Conservation (phyloP, 1,140 invertebrate genomes). For the Sipha flava region DNA sequence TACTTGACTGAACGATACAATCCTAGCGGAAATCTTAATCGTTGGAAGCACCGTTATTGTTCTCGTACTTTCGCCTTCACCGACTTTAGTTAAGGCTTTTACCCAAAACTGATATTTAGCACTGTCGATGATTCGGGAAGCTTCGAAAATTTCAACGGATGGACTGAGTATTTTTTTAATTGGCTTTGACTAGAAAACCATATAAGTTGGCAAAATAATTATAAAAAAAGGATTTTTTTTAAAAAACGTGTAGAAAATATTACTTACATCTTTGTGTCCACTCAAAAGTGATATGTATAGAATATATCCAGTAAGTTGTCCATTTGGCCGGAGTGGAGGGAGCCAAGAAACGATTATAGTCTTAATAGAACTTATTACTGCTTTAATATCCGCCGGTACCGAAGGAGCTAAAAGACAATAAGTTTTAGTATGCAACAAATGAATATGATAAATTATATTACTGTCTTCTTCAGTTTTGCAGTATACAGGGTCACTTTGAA, state of each 20-base stretch:
- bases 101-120: conserved; percentile 72
- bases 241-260: background rate
- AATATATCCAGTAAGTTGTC: conserved; percentile 66
- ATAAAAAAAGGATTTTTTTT: background rate
- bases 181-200: background rate
- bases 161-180: conserved; percentile 7
- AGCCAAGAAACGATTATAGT: conserved; percentile 84
- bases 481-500: conserved; percentile 60
- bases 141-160: conserved; percentile 57
- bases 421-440: background rate
- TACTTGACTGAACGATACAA: conserved; percentile 69
- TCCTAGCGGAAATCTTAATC: conserved; percentile 69
- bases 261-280: conserved; percentile 56
- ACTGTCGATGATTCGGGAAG: conserved; percentile 60
- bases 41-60: conserved; percentile 67
- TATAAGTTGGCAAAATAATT: background rate
- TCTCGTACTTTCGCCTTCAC: conserved; percentile 68
- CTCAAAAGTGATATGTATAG: conserved; percentile 71
- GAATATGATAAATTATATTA: conserved; percentile 44
- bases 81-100: conserved; percentile 67
- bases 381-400: conserved; percentile 78
- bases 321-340: conserved; percentile 64
- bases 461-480: conserved; percentile 70
- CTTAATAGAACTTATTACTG: conserved; percentile 68
- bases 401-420: conserved; percentile 60